Evolutionary conservation across 2,888 invertebrate species (phyloP), one percentile per base, ranked within the genome.

Genomic region (Euphydryas editha): DNA sequence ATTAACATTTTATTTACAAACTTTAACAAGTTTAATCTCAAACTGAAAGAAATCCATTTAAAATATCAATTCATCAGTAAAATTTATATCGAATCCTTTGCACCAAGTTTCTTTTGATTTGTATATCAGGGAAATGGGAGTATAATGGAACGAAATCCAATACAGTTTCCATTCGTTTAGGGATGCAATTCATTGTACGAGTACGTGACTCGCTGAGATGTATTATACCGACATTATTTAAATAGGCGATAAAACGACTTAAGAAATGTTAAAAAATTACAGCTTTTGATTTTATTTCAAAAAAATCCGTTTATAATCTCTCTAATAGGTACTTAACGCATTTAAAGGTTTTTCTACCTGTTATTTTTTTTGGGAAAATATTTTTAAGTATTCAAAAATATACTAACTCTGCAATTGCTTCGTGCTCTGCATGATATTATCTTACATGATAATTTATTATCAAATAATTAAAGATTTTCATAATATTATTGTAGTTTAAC

Each of bases 61-160:
- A 49, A 57, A 58, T 42, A 63, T 18, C 24, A 37, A 21, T 56
- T 18, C 18, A 21, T 24, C 39, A 5, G 7, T 44, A 10, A 56
- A 58, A 57, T 51, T 49, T 17, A 24, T 63, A 57, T n/a, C 24
- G 39, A 57, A 49, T 62, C 37, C 18, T 63, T 63, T 44, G 17
- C 44, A 44, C 11, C 30, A 58, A 58, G 54, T 55, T 39, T 47
- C 65, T 65, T 67, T 65, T 68, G 68, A 65, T 68, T 65, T 68
- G 62, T 65, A 30, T 58, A 47, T 58, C 49, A 36, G 42, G 59
- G 42, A 65, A 62, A 68, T 65, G 39, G 47, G 55, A 68, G 54
- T 37, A 65, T 62, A 68, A 68, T 68, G 62, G 68, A 67, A 56
- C 47, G 54, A 54, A 61, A 67, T 56, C 20, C 57, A 37, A 67